These are phyloP conservation scores for Agelas oroides DNA, from an alignment of 37 sponge, comb jelly and placozoan genomes.

Conservation along the genomic window DNA sequence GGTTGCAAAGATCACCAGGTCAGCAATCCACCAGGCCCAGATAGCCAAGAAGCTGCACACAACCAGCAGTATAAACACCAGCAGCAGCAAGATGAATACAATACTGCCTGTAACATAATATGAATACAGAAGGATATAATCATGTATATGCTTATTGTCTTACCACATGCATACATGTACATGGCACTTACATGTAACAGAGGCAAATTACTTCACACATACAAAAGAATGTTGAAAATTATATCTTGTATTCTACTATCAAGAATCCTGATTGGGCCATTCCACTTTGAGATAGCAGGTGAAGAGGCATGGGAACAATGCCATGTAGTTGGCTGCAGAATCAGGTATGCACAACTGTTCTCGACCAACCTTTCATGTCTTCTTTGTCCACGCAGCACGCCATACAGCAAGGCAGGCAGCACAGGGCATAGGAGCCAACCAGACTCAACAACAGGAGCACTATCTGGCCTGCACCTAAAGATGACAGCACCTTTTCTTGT, in stretches of 20 bases:
- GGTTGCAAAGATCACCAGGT: conserved; percentile 76
- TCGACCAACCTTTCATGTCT: conserved; percentile 42
- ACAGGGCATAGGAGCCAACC: conserved; percentile 11
- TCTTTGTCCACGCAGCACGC: conserved; percentile 34
- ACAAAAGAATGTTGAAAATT: too few species aligned
- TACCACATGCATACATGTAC: too few species aligned
- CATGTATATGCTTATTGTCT: too few species aligned
- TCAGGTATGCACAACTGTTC: too few species aligned
- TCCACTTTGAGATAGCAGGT: too few species aligned
- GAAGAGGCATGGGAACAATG: too few species aligned
- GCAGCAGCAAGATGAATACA: conserved; percentile 25
- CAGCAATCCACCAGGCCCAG: conserved; percentile 85
- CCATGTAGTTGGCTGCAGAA: too few species aligned
- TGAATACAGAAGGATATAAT: not conserved
- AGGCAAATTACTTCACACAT: too few species aligned
- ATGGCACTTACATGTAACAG: too few species aligned
- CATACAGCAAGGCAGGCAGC: conserved; percentile 52
- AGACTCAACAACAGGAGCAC: conserved; percentile 9
- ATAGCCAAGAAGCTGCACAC: conserved; percentile 27
- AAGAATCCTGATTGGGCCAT: too few species aligned
- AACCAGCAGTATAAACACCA: conserved; percentile 18
- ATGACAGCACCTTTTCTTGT: too few species aligned
- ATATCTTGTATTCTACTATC: too few species aligned
- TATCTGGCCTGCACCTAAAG: not conserved
- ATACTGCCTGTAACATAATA: conserved; percentile 27